phyloP scores from a whole-genome alignment of 2,888 invertebrate genomes.

The Toxonevra muliebris region DNA sequence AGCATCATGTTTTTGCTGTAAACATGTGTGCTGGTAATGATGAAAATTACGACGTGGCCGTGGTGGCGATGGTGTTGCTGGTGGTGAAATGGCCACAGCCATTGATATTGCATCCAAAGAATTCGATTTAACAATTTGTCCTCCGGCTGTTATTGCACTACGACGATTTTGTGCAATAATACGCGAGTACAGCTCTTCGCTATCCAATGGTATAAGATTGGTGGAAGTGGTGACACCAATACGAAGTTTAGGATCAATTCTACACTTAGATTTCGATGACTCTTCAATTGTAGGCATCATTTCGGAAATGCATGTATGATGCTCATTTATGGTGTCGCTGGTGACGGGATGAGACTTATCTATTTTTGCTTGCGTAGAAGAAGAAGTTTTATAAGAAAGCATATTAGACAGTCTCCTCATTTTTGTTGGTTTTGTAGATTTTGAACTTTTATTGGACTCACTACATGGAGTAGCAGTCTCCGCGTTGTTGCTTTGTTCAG shows the following conservation, averaged over 20 bases:
- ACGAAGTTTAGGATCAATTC: slow-evolving; percentile 35
- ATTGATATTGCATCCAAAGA: slow-evolving; percentile 63
- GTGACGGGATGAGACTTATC: slow-evolving; percentile 15
- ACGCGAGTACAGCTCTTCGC: slow-evolving; percentile 63
- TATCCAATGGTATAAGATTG: slow-evolving; percentile 57
- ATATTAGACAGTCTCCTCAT: slow-evolving; percentile 64
- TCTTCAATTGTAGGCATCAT: slow-evolving; percentile 31
- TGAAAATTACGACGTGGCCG: slow-evolving; percentile 48
- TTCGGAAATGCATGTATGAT: slow-evolving; percentile 8
- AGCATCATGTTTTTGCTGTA: slow-evolving; percentile 24
- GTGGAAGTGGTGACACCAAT: slow-evolving; percentile 45
- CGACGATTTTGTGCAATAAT: slow-evolving; percentile 56
- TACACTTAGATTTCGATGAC: slow-evolving; percentile 1
- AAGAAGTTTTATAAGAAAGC: slow-evolving; percentile 52
- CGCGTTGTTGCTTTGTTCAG: no score
- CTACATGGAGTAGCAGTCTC: not conserved
- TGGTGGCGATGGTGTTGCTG: slow-evolving; percentile 55
- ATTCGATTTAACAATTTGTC: slow-evolving; percentile 60
- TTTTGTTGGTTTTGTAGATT: slow-evolving; percentile 54
- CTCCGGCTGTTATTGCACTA: slow-evolving; percentile 30
- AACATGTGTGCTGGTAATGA: slow-evolving; percentile 54
- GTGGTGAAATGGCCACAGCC: slow-evolving; percentile 57
- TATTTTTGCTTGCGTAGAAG: slow-evolving; percentile 9
- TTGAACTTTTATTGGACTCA: slow-evolving; percentile 28
- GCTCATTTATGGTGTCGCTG: slow-evolving; percentile 8